These are phyloP conservation scores for Drosophila jambulina DNA, from an alignment of 1,140 invertebrate species.

Conservation along the genomic window DNA sequence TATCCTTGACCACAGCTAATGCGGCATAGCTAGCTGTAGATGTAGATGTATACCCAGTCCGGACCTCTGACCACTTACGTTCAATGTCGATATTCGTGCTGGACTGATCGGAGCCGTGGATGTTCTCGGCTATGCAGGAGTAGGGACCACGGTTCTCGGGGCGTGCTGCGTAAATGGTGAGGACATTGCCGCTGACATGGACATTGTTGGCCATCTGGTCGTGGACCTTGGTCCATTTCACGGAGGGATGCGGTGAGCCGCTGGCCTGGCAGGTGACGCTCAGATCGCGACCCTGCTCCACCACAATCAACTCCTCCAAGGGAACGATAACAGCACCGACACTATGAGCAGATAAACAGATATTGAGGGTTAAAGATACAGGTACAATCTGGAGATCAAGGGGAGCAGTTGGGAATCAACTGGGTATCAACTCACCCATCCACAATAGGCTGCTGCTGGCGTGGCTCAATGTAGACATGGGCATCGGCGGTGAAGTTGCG, in stretches of 20 bases:
- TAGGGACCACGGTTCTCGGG: constrained; percentile 93
- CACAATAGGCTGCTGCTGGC: constrained; percentile 27
- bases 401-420: too few species aligned
- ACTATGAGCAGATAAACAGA: constrained; percentile 46
- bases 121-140: constrained; percentile 89
- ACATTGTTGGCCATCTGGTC: constrained; percentile 88
- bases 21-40: neutral
- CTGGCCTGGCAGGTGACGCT: constrained; percentile 91
- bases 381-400: neutral
- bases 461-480: constrained; percentile 67
- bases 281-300: constrained; percentile 92
- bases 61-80: constrained; percentile 87
- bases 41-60: neutral
- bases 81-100: constrained; percentile 94
- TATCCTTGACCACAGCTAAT: neutral
- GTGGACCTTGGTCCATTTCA: constrained; percentile 93
- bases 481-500: constrained; percentile 71
- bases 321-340: constrained; percentile 87
- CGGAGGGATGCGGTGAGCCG: constrained; percentile 89
- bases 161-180: constrained; percentile 90
- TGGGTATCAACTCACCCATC: constrained; percentile 40
- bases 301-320: constrained; percentile 88
- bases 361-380: neutral
- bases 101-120: constrained; percentile 87
- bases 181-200: constrained; percentile 88